Conservation (phyloP, 2,888 invertebrate genomes). For the Yponomeuta evonymella region DNA sequence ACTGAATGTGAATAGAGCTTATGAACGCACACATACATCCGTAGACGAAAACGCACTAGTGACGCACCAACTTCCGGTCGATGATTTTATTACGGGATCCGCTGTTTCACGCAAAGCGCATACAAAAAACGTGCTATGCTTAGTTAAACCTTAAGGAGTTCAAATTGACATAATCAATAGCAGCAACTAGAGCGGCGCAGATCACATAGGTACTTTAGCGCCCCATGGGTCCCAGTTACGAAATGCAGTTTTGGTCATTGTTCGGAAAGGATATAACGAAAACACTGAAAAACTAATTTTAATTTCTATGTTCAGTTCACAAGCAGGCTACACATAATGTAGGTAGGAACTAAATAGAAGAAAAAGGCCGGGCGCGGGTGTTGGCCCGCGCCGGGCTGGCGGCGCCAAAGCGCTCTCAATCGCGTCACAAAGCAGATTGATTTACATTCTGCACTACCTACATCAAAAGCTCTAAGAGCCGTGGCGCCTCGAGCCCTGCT, state of each 20-base stretch:
- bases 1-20: constrained; percentile 31
- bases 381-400: constrained; percentile 17
- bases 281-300: too few species aligned
- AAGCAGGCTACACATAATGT: neutral
- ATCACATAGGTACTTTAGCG: too few species aligned
- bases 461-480: constrained; percentile 18
- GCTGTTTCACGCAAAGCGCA: constrained; percentile 34
- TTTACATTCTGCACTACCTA: constrained; percentile 22
- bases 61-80: constrained; percentile 74
- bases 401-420: constrained; percentile 27
- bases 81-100: constrained; percentile 69
- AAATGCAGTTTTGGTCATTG: too few species aligned
- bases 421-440: constrained; percentile 29
- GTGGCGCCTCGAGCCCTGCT: constrained; percentile 6
- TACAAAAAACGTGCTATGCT: neutral
- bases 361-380: neutral
- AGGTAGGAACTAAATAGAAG: neutral
- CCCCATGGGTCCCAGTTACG: too few species aligned
- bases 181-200: too few species aligned
- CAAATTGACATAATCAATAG: too few species aligned
- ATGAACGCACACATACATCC: constrained; percentile 57
- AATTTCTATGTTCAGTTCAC: too few species aligned
- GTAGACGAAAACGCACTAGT: constrained; percentile 65
- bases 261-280: too few species aligned
- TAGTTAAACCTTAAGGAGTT: neutral